Base-by-base conservation (phyloP, 2,888 invertebrate species). In the Ceriagrion tenellum region DNA sequence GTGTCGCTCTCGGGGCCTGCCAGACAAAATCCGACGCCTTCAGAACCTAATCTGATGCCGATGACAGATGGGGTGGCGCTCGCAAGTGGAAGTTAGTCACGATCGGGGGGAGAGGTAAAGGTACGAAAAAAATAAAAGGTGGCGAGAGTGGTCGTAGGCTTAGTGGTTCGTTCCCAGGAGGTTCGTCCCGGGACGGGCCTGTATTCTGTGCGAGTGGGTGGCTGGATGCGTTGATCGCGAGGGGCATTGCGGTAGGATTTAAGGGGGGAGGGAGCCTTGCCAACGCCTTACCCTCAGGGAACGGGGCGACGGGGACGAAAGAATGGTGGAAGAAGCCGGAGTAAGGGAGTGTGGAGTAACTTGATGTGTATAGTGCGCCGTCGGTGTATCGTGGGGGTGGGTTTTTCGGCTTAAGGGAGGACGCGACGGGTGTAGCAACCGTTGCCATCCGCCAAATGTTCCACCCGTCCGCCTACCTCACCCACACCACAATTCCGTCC, bases 401-500 rank as follows among this genome's bases (percentile, higher is more conserved):
- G 69, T 26, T 69, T 26, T 59, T 56, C 13, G 59, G 59, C 59
- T 20, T 59, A 59, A 59, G 20, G 69, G 69, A 26, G 2, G 69
- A n/a, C 13, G 30, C 74, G 12, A 81, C 10, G 69, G 69, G n/a
- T 26, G 6, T 4, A 10, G 69, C 26, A n/a, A 18, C n/a, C 55
- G 55, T 26, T 40, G 89, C 89, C 89, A 55, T 55, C 55, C 89
- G 89, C 89, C 89, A 89, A 89, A 89, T 89, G 55, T 89, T 55
- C 89, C 30, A 13, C 35, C 35, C 35, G 16, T n/a, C 81, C 81
- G 12, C 26, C 69, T 26, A 35, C 81, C 18, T 16, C 35, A 30
- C 18, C 81, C 81, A 16, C 16, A 23, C 81, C 35, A 23, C 59
- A 59, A 26, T 20, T 26, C 69, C 69, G 12, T 20, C 69, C 69